Evolutionary conservation across 2,113 vertebrate species (phyloP).

Genomic region (Xenus cinereus): DNA sequence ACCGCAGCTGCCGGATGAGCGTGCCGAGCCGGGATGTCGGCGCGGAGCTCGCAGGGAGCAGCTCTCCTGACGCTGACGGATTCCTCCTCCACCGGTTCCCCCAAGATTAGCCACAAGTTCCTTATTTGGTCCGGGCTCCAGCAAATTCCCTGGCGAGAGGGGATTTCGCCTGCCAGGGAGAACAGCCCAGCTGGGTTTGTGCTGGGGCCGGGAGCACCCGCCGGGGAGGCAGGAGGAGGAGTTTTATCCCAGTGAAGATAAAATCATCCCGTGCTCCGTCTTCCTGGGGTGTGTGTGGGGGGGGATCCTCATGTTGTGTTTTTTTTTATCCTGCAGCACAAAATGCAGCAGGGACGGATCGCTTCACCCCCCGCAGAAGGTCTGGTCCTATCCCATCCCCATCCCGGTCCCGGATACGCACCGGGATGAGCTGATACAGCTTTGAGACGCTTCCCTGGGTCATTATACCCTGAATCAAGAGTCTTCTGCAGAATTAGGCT

Average conservation of each 20-base stretch:
- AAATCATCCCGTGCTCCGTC: background rate
- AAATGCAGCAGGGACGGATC: background rate
- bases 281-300: background rate
- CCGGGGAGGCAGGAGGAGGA: background rate
- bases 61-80: background rate
- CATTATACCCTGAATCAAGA: background rate
- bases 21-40: background rate
- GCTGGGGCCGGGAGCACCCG: background rate
- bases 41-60: background rate
- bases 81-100: background rate
- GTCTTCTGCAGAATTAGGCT: background rate
- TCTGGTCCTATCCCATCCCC: background rate
- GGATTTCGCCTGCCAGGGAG: background rate
- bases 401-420: fast-evolving
- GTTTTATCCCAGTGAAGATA: fast-evolving
- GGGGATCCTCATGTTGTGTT: fast-evolving
- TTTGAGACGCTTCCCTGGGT: fast-evolving
- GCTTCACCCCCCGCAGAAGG: fast-evolving
- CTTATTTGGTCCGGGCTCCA: slow-evolving; percentile 9
- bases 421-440: background rate
- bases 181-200: background rate
- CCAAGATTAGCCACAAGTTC: background rate
- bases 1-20: background rate
- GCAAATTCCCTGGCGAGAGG: background rate
- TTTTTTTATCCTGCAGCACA: background rate